Evolutionary conservation across 30 jellyfish, hydroid and myxozoan species (phyloP), one percentile per base, ranked within the genome.

Genomic region (Cassiopea andromeda): DNA sequence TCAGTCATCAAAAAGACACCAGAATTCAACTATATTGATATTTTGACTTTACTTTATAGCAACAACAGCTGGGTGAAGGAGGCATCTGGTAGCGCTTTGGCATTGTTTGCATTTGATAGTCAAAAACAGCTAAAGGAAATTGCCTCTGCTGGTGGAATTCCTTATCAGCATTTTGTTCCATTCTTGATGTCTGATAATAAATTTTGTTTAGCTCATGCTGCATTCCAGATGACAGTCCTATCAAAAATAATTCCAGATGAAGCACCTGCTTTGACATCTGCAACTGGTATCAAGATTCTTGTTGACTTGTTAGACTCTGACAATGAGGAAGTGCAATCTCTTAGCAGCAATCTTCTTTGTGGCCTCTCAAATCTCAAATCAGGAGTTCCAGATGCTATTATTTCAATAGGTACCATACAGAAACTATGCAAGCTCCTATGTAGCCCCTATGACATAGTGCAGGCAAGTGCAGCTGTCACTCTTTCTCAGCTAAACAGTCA

Each of bases 321-420:
- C 8, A 80, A 88, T 88, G 91, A 79, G 70, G 95, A 88, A 71
- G 69, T 80, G 77, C 88, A 78, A 46, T 77, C 87, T 1, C 82
- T 80, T 1, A 57, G 95, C 67, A 58, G 90, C 67, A 71, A 73
- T 50, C 87, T 88, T 47, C 72, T 88, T 8, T 78, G 81, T 67
- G 95, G 95, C 66, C 76, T 88, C 18, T 66, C 90, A 45, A 78
- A 68, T 66, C 81, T 78, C 72, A 88, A 80, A 57, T 79, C 95
- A 15, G 97, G 97, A 17, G 86, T 89, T 18, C 92, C 92, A 59
- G 87, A 89, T 74, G 97, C 97, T 44, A 78, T 89, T 47, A 80
- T 89, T 10, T 81, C 97, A 6, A 89, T 89, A 43, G 97, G 92
- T 4, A 89, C 97, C 7, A 67, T 89, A 44, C 66, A 82, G 38